Evolutionary conservation across 2,113 vertebrate genomes (phyloP), one percentile per base, ranked within the genome.

Genomic region (Campylomormyrus numenius): DNA sequence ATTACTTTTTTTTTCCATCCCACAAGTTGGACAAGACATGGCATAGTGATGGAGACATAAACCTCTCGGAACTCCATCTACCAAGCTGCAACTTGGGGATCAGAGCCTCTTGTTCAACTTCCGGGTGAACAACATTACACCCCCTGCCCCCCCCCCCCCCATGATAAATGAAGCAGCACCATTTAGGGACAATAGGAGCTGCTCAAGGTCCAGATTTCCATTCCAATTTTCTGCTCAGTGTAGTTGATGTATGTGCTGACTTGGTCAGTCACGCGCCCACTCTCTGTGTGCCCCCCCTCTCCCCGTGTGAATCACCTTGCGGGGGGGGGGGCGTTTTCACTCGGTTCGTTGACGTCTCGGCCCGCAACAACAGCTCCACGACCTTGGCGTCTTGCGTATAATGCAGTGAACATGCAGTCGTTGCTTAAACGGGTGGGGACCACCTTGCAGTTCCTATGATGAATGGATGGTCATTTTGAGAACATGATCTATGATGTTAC

Each of bases 161-260:
- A 94, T 95, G 93, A 95, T 96, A 93, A 94, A 95, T 95, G 94
- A 95, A 95, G 91, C 95, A 92, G 94, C 93, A 91, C 93, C 92
- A 93, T 95, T 94, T 94, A 91, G 93, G 93, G 94, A 95, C 95
- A 95, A 94, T 95, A 94, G 94, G 91, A 92, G 92, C 95, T 93
- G 93, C 94, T 95, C 96, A 96, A 96, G 95, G 95, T 93, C 94
- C 92, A 91, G 94, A 96, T 96, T 96, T 96, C 95, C 95, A 96
- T 96, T 96, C 95, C 94, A 95, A 96, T 96, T 95, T 96, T 95
- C 95, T 96, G 95, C 94, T 95, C 95, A 95, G 92, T 94, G 92
- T 94, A 95, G 92, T 96, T 96, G 95, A 96, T 96, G 94, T 96
- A 96, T 96, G 95, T 95, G 95, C 92, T 94, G 91, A 93, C 93